Evolutionary conservation across 2,888 invertebrate species (phyloP).

Genomic region (Bombylius major): DNA sequence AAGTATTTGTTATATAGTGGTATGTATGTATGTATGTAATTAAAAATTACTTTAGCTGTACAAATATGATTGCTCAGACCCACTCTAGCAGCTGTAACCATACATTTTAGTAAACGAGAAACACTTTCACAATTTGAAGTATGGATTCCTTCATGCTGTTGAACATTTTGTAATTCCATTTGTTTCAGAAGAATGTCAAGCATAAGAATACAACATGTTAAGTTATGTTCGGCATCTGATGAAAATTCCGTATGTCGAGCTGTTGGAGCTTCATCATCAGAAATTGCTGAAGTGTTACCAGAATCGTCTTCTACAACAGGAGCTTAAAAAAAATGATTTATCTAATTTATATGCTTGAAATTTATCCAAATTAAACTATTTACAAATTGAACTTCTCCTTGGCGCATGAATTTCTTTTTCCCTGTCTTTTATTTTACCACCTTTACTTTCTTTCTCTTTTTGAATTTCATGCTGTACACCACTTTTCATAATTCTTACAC

Average conservation of each 20-base stretch:
- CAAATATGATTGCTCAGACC: constrained; percentile 49
- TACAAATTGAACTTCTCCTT: constrained; percentile 44
- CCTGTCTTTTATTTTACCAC: constrained; percentile 24
- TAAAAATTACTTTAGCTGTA: constrained; percentile 33
- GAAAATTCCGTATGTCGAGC: constrained; percentile 54
- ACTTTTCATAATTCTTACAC: constrained; percentile 60
- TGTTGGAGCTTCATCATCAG: constrained; percentile 52
- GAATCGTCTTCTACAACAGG: constrained; percentile 58
- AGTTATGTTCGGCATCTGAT: constrained; percentile 58
- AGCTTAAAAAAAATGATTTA: constrained; percentile 30
- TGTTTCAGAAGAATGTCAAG: constrained; percentile 90
- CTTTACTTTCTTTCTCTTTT: constrained; percentile 34
- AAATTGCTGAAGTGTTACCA: constrained; percentile 52
- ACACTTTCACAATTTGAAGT: constrained; percentile 62
- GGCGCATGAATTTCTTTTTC: constrained; percentile 35
- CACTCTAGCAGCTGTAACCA: constrained; percentile 62
- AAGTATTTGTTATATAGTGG: not conserved
- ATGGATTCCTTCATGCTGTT: constrained; percentile 65
- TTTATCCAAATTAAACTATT: constrained; percentile 18
- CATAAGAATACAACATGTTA: constrained; percentile 95
- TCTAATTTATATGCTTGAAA: not conserved
- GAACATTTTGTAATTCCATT: constrained; percentile 79
- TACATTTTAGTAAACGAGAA: constrained; percentile 58
- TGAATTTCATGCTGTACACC: constrained; percentile 37
- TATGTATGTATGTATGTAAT: not conserved